phyloP scores from a whole-genome alignment of 2,888 invertebrate genomes.

The Quadroppia sp. region DNA sequence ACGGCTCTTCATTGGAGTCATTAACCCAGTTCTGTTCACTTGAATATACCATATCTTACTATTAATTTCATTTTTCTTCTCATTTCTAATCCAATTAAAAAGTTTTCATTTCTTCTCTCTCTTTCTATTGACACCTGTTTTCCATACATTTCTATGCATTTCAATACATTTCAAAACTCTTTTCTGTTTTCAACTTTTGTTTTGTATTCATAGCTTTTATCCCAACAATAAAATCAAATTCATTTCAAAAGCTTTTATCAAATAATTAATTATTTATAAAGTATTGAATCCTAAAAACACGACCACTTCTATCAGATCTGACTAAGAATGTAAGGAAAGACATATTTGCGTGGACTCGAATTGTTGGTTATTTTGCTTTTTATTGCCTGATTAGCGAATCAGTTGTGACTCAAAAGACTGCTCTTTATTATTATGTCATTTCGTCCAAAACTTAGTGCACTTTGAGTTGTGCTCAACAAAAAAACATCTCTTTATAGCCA shows the following conservation, averaged over 20 bases:
- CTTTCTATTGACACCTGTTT: neutral
- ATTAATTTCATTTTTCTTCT: neutral
- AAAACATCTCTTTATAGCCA: neutral
- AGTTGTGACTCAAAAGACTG: slow-evolving; percentile 1
- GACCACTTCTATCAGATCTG: no score
- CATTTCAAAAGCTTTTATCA: no score
- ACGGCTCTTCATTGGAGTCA: slow-evolving; percentile 6
- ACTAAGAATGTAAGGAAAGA: neutral
- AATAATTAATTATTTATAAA: no score
- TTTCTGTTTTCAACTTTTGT: neutral
- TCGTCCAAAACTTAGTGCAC: neutral
- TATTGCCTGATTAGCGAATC: slow-evolving; percentile 14
- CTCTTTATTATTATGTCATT: neutral
- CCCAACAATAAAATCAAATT: neutral
- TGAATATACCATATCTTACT: neutral
- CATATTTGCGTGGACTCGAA: slow-evolving; percentile 14
- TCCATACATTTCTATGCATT: no score
- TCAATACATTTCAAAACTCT: neutral
- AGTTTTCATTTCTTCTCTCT: neutral
- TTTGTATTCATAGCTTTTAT: neutral
- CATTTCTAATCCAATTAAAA: slow-evolving; percentile 4
- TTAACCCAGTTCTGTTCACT: slow-evolving; percentile 28
- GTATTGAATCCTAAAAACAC: no score
- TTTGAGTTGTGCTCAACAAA: neutral
- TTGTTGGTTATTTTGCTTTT: slow-evolving; percentile 10